Evolutionary conservation across 2,888 invertebrate genomes (phyloP).

Genomic region (Enchytraeus crypticus): DNA sequence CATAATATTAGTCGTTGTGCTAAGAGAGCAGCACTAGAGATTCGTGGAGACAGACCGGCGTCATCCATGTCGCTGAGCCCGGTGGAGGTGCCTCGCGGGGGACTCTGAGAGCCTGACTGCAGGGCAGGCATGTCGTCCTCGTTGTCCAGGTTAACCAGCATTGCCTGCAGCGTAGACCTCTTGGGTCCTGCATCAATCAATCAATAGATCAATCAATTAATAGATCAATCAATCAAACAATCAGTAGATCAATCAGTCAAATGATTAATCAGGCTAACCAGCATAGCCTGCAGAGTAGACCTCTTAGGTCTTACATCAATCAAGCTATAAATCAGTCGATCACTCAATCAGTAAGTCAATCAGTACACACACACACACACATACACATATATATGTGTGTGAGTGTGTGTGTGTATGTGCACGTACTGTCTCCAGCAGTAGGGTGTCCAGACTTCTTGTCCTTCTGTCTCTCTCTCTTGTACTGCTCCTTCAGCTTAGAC

Average conservation of each 20-base stretch:
- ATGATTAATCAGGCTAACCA: conserved; percentile 49
- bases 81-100: conserved; percentile 23
- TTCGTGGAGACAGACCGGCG: conserved; percentile 34
- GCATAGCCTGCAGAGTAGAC: conserved; percentile 49
- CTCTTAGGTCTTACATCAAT: conserved; percentile 48
- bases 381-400: background rate
- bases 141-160: conserved; percentile 47
- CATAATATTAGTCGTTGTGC: too few relatives aligned
- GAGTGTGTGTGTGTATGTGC: background rate
- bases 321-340: too few relatives aligned
- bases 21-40: too few relatives aligned
- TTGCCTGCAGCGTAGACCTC: conserved; percentile 48
- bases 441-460: conserved; percentile 23
- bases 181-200: conserved; percentile 48
- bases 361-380: too few relatives aligned
- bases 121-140: conserved; percentile 23
- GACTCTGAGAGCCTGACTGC: conserved; percentile 18
- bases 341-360: too few relatives aligned
- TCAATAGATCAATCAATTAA: too few relatives aligned
- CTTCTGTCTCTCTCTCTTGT: conserved; percentile 35
- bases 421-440: conserved; percentile 1
- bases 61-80: conserved; percentile 34
- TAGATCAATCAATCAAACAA: too few relatives aligned
- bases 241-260: too few relatives aligned
- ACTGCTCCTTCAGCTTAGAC: conserved; percentile 45